Conservation (phyloP, 1,140 invertebrate genomes). For the Pogonomyrmex californicus region DNA sequence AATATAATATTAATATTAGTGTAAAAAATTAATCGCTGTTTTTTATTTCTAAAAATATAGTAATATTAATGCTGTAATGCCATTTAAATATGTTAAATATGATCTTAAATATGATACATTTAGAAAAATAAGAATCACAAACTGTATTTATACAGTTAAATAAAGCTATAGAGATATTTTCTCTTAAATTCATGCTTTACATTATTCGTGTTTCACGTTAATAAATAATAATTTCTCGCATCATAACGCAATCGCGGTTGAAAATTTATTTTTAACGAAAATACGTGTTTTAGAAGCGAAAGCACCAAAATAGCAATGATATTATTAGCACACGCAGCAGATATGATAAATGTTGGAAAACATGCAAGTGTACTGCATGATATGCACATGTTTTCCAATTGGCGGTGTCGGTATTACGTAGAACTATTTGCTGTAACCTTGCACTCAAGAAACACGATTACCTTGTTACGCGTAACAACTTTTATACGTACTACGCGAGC, state of each 20-base stretch:
- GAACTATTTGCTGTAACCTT: slow-evolving; percentile 41
- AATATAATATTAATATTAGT: not conserved
- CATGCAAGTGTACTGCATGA: slow-evolving; percentile 12
- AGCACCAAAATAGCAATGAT: too few relatives aligned
- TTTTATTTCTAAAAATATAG: not conserved
- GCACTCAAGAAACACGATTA: slow-evolving; percentile 15
- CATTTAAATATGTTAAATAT: not conserved
- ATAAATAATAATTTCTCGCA: not conserved
- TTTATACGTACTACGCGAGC: slow-evolving; percentile 33
- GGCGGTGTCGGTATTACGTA: not conserved
- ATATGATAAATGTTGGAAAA: slow-evolving; percentile 16
- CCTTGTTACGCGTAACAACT: slow-evolving; percentile 3
- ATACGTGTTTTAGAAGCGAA: not conserved
- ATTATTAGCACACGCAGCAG: not conserved
- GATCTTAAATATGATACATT: not conserved
- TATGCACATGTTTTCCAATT: slow-evolving; percentile 1
- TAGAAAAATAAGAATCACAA: not conserved
- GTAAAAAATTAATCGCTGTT: not conserved
- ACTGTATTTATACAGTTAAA: not conserved
- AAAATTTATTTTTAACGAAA: not conserved
- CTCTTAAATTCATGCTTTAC: not conserved
- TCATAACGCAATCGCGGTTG: not conserved
- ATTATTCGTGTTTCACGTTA: not conserved
- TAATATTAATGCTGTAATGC: not conserved
- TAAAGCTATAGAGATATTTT: not conserved